Base-by-base conservation (phyloP, 2,888 invertebrate species). In the Philaethria dido region DNA sequence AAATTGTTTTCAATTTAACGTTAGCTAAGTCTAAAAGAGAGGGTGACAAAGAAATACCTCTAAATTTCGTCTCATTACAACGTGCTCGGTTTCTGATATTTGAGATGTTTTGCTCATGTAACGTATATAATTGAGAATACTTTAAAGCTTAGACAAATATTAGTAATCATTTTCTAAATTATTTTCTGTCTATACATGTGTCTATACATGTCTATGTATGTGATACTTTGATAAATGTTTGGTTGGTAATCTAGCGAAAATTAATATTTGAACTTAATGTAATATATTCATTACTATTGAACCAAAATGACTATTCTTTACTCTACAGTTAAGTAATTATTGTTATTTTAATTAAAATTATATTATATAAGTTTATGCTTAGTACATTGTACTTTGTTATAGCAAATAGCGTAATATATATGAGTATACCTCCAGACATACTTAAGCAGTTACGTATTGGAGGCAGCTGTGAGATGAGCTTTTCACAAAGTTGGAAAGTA, bases 1-100 rank as follows among this genome's bases (percentile, higher is more conserved):
- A 77, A 78, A 78, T 80, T 79, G 79, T 79, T 78, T 79, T 76
- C 78, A 76, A 78, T 80, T 78, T 76, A 75, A 72, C 73, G 74
- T 74, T 73, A 62, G 59, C 39, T 59, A 68, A 62, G 69, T 66
- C 68, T 72, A 69, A 73, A 72, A 68, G 74, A 69, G 64, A 69
- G 60, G n/a, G n/a, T n/a, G n/a, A n/a, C n/a, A n/a, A n/a, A n/a
- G n/a, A n/a, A n/a, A n/a, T n/a, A n/a, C n/a, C n/a, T n/a, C n/a
- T n/a, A n/a, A n/a, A n/a, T n/a, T n/a, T n/a, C n/a, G n/a, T 59
- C 64, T 64, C 69, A 62, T 69, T 71, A 71, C 66, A 50, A 57
- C 50, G 59, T 62, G 45, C 29, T 67, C 50, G 54, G 44, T 62
- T 70, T 68, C 14, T 64, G 60, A 65, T 65, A 64, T 62, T 69